Conservation (phyloP, 2,888 invertebrate genomes). For the Nomada flava region DNA sequence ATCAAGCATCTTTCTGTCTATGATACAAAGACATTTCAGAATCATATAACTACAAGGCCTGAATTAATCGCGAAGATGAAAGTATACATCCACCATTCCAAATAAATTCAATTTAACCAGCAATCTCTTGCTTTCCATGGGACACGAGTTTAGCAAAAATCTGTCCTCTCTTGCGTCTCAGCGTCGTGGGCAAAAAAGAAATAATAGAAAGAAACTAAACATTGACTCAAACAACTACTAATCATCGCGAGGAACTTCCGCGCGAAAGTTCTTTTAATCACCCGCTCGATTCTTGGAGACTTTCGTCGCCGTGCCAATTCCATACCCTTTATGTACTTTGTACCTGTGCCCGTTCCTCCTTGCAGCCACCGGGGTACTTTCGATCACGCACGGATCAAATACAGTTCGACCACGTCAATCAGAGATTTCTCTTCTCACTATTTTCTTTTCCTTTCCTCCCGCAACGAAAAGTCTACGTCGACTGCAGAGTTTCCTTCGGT, state of each 20-base stretch:
- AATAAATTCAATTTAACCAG: too few species aligned
- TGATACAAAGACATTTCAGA: too few species aligned
- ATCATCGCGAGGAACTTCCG: slow-evolving; percentile 26
- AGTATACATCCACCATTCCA: too few species aligned
- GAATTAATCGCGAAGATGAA: too few species aligned
- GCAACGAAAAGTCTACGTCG: neutral
- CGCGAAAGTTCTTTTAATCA: slow-evolving; percentile 33
- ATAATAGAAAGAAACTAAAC: neutral
- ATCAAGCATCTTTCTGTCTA: too few species aligned
- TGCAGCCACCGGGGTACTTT: neutral
- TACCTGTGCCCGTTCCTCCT: slow-evolving; percentile 13
- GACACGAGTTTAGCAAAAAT: too few species aligned
- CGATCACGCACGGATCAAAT: slow-evolving; percentile 26
- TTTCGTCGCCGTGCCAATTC: slow-evolving; percentile 14
- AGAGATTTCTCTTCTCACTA: slow-evolving; percentile 14
- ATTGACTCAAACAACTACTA: slow-evolving; percentile 14
- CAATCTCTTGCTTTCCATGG: too few species aligned
- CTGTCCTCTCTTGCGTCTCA: too few species aligned
- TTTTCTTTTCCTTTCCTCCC: neutral
- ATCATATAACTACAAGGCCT: too few species aligned
- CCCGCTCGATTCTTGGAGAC: slow-evolving; percentile 17
- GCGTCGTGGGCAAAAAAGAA: too few species aligned
- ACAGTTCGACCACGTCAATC: slow-evolving; percentile 37
- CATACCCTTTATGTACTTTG: slow-evolving; percentile 51
- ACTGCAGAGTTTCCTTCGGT: neutral